Evolutionary conservation across 2,797 vertebrate species (phyloP), one percentile per base, ranked within the genome.

Genomic region (Falco biarmicus): DNA sequence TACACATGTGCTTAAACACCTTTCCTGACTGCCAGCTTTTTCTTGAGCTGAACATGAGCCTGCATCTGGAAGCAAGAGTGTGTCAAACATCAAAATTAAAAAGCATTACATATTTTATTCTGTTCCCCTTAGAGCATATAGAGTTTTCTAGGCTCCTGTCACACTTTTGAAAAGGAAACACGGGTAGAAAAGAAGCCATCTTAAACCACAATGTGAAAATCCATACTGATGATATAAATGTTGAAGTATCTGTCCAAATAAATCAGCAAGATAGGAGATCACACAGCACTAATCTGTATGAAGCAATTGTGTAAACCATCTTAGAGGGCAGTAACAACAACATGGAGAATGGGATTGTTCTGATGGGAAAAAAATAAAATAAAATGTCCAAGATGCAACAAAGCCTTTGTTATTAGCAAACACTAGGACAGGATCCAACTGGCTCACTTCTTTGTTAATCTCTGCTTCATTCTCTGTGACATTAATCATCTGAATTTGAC

Each of bases 401-500:
- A 93, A 82, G 20, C 21, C 24, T 77, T 92, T 95, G 68, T 71
- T 54, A 65, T 91, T 78, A 81, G 47, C 63, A 89, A 95, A 83
- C 47, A 56, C 41, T 54, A 57, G 32, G 43, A 65, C 1, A 7
- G 28, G 43, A 85, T 92, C 64, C 70, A 90, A 19, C 60, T 90
- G 91, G 24, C 71, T 59, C 75, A 65, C 6, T 93, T 84, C 29
- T 89, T 94, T 88, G 54, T 92, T 97, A 90, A 92, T 92, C 45
- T 83, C 47, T 75, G 47, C n/a, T 83, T 91, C 47, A 51, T 60
- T 94, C 47, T 51, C 29, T 86, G 51, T 65, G 65, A 81, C 53
- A 60, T 89, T 92, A 87, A 80, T 90, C 89, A 91, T 76, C 71
- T 95, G 18, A 25, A 45, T 85, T 91, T 96, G 90, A 78, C 57